A percentile compares a stretch with the other conserved stretches of the same genome.
These are phyloP conservation scores for Panopea generosa DNA, from an alignment of 2,888 invertebrate species.

Conservation along the genomic window DNA sequence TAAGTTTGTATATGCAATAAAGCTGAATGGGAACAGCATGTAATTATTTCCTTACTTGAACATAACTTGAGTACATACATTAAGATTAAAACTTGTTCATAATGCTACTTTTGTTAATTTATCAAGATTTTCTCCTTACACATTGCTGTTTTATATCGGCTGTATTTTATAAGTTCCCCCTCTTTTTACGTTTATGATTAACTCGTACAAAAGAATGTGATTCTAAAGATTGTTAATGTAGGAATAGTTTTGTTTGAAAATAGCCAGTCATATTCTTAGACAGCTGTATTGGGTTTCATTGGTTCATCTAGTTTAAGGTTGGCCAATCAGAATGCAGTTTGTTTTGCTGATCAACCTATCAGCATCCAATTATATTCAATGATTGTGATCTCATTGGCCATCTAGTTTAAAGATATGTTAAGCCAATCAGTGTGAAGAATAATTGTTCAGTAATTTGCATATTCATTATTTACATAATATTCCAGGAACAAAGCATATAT, in stretches of 20 bases:
- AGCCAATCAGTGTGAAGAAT: slow-evolving; percentile 41
- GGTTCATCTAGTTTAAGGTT: neutral
- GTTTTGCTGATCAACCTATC: neutral
- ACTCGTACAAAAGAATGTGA: no score
- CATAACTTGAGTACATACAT: no score
- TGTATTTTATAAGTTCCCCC: no score
- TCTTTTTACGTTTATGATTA: no score
- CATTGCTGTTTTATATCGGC: no score
- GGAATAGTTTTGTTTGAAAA: slow-evolving; percentile 5
- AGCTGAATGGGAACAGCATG: no score
- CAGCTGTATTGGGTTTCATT: neutral
- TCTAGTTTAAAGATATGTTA: neutral
- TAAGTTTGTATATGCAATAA: no score
- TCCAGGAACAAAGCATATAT: slow-evolving; percentile 72
- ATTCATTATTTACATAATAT: slow-evolving; percentile 63
- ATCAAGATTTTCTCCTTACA: no score
- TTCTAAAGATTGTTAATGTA: no score
- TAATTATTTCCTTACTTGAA: no score
- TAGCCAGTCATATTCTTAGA: neutral
- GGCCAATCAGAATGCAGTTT: slow-evolving; percentile 6
- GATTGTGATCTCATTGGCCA: slow-evolving; percentile 21
- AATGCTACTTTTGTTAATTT: no score
- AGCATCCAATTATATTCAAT: slow-evolving; percentile 1
- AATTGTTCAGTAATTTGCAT: slow-evolving; percentile 51
- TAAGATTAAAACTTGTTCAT: no score